Evolutionary conservation across 2,888 invertebrate genomes (phyloP).

Genomic region (Prenolepis imparis): DNA sequence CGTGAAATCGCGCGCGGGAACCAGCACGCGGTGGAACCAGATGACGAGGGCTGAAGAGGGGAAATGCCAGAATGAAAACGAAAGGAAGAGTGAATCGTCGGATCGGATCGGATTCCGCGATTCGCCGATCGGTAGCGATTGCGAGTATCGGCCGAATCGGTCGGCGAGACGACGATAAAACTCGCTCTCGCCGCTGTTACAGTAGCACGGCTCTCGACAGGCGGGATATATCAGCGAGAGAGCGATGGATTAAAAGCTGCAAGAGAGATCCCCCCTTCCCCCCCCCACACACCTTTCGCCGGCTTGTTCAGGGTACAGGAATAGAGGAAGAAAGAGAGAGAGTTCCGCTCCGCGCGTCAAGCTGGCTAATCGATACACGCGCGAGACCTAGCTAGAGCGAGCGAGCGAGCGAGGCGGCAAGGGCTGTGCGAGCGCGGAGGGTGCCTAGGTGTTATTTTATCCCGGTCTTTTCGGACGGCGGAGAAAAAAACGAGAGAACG

Average conservation of each 20-base stretch:
- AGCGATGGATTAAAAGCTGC: conserved; percentile 56
- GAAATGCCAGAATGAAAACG: conserved; percentile 31
- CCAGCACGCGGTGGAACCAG: conserved; percentile 55
- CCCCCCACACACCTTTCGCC: conserved; percentile 44
- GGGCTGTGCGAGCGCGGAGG: conserved; percentile 40
- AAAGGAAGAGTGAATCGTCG: conserved; percentile 55
- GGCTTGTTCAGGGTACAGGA: conserved; percentile 49
- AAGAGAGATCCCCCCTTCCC: no score
- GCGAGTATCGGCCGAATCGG: conserved; percentile 42
- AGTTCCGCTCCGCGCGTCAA: conserved; percentile 40
- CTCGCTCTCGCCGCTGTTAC: conserved; percentile 28
- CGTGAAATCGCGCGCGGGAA: conserved; percentile 70
- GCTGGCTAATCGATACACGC: conserved; percentile 56
- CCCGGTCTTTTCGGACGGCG: conserved; percentile 35
- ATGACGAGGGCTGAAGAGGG: not conserved
- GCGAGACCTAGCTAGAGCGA: conserved; percentile 39
- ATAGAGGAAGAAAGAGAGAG: conserved; percentile 20
- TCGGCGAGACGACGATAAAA: conserved; percentile 37
- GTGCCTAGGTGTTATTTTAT: conserved; percentile 55
- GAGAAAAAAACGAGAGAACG: conserved; percentile 63
- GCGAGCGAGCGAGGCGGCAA: conserved; percentile 34
- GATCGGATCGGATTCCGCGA: conserved; percentile 46
- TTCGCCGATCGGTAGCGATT: conserved; percentile 21
- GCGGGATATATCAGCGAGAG: conserved; percentile 44
- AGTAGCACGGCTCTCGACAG: conserved; percentile 30